Base-by-base conservation (phyloP, 2,113 vertebrate genomes). In the Synodontis membranacea region DNA sequence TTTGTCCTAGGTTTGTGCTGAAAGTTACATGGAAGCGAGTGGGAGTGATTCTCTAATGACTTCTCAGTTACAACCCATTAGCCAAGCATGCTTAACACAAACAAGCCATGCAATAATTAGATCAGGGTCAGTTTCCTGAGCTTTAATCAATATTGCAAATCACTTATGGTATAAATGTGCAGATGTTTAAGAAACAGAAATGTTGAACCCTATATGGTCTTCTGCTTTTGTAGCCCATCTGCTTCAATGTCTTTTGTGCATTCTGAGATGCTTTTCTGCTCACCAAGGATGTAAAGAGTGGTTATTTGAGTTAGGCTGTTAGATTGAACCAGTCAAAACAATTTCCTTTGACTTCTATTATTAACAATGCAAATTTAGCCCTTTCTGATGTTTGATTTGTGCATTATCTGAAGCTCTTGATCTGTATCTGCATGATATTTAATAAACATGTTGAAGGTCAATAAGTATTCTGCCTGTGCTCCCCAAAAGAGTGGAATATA, bases 1-100 rank as follows among this genome's bases (percentile, higher is more conserved):
- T 44, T 42, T 74, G 39, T 42, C 39, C 23, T 25, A 12, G 10
- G 4, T 2, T 74, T 28, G 39, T 74, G 10, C 4, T 74, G 21
- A 44, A 74, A 44, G 21, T 74, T 44, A 74, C 14, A 12, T 74
- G 39, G 28, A 68, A 83, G 31, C 50, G 81, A 83, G 50, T 68
- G 44, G 62, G 81, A 50, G n/a, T 83, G 42, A 50, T 62, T 50
- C 19, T 66, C 31, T 80, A 21, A 52, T 52, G n/a, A 80, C n/a
- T 21, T 34, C 7, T 56, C 76, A 31, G 56, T 54, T 80, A 56
- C 7, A 39, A 56, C 7, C 50, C 31, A 80, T 56, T 56, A 80
- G 50, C 50, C 31, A 37, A 52, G 31, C 7, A 23, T 34, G 31
- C 76, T 10, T 80, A 37, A 56, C 2, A 7, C 5, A 31, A 78